Percentiles rank a stretch among this genome's conserved stretches.
phyloP scores from a whole-genome alignment of 2,113 vertebrate species.

The Holacanthus passer region DNA sequence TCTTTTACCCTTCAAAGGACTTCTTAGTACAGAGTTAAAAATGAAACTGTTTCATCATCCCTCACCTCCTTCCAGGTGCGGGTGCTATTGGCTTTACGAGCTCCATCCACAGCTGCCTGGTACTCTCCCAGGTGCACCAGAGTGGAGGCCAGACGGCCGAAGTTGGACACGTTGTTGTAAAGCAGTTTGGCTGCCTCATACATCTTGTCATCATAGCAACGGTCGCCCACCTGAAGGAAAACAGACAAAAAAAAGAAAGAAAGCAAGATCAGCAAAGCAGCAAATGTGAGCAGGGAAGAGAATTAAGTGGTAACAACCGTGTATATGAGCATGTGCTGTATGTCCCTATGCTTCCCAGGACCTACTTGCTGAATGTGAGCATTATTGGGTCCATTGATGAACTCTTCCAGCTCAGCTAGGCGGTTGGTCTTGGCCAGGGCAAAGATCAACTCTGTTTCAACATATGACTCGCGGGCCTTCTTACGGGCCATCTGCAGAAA shows the following conservation, averaged over 20 bases:
- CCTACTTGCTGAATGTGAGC: constrained; percentile 98
- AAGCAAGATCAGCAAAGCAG: neutral
- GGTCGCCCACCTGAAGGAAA: constrained; percentile 92
- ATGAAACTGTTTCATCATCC: neutral
- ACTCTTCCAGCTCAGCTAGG: constrained; percentile 97
- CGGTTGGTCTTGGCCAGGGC: constrained; percentile 98
- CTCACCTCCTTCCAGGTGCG: constrained; percentile 98
- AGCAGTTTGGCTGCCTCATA: constrained; percentile 97
- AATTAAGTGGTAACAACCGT: neutral
- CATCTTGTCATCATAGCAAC: constrained; percentile 99
- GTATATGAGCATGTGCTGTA: neutral
- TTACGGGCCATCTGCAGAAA: constrained; percentile 98
- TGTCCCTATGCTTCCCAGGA: constrained; percentile 2
- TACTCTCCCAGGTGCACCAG: constrained; percentile 97
- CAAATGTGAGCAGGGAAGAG: neutral
- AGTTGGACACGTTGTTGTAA: constrained; percentile 99
- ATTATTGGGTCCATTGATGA: constrained; percentile 98
- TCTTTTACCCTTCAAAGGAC: neutral
- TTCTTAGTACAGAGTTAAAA: neutral
- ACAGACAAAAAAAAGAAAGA: neutral
- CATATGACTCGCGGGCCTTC: constrained; percentile 97
- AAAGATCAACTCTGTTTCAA: constrained; percentile 98
- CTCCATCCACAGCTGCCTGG: constrained; percentile 97
- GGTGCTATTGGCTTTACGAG: constrained; percentile 98
- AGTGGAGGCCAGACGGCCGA: constrained; percentile 96